Conservation (phyloP, 2,797 vertebrate species). For the Pristis pectinata region DNA sequence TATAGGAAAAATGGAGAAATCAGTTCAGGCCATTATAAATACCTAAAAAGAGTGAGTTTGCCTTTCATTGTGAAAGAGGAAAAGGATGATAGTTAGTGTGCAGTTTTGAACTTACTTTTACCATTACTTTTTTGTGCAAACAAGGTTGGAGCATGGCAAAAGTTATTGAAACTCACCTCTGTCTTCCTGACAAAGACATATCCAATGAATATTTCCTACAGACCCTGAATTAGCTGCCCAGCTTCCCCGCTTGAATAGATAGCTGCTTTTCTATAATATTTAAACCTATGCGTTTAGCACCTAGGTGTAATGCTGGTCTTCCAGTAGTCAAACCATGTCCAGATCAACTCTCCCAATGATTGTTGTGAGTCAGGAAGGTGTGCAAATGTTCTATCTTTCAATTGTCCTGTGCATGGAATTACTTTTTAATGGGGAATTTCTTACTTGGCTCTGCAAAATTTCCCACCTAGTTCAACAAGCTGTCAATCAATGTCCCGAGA, state of each 20-base stretch:
- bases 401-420: not conserved
- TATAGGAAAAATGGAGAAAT: not conserved
- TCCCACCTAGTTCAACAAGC: not conserved
- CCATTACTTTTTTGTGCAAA: not conserved
- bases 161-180: not conserved
- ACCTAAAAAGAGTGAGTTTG: not conserved
- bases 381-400: not conserved
- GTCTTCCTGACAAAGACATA: not conserved
- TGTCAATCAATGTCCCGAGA: not conserved
- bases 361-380: not conserved
- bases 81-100: not conserved
- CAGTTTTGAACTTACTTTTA: not conserved
- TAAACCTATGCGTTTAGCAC: constrained; percentile 42
- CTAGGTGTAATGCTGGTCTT: constrained; percentile 41
- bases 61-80: not conserved
- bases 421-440: not conserved
- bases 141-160: not conserved
- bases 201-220: not conserved
- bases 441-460: not conserved
- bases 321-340: constrained; percentile 44
- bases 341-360: not conserved
- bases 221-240: not conserved
- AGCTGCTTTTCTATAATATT: not conserved
- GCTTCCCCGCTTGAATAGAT: not conserved
- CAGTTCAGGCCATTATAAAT: not conserved